Percentiles rank a stretch among this genome's conserved stretches.
phyloP scores from a whole-genome alignment of 2,797 vertebrate genomes.

The Urosaurus nigricauda region DNA sequence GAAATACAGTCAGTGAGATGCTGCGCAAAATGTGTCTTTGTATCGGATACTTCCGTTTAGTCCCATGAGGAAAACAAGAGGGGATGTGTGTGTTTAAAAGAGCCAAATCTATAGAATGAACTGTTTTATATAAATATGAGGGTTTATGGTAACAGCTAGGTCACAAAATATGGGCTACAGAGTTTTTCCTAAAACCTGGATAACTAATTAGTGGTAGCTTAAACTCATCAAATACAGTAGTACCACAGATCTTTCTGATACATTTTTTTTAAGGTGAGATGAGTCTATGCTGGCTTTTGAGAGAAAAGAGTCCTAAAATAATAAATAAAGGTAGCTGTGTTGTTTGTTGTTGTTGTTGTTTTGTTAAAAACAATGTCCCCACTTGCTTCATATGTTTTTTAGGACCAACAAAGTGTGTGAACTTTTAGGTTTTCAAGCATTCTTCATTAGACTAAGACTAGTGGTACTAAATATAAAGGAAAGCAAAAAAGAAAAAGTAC shows the following conservation, averaged over 20 bases:
- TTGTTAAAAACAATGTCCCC: no score
- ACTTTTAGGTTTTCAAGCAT: no score
- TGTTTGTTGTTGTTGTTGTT: no score
- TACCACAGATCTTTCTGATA: conserved; percentile 59
- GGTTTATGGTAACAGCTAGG: conserved; percentile 40
- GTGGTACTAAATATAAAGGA: no score
- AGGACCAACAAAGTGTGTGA: no score
- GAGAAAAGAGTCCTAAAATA: neutral
- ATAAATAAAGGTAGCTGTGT: no score
- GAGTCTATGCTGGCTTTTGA: conserved; percentile 50
- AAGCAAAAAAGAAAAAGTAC: no score
- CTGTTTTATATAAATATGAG: conserved; percentile 31
- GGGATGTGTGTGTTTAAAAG: conserved; percentile 13
- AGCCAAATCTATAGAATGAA: conserved; percentile 18
- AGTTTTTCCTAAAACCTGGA: conserved; percentile 12
- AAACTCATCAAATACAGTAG: neutral
- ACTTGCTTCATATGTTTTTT: no score
- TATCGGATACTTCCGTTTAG: neutral
- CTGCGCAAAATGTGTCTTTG: neutral
- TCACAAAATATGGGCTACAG: neutral
- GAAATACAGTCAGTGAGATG: neutral
- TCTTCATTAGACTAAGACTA: no score
- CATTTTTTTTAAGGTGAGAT: conserved; percentile 42
- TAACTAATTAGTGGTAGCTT: neutral
- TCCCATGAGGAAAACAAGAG: neutral